Evolutionary conservation across 2,113 vertebrate species (phyloP), one percentile per base, ranked within the genome.

Genomic region (Carassius auratus): DNA sequence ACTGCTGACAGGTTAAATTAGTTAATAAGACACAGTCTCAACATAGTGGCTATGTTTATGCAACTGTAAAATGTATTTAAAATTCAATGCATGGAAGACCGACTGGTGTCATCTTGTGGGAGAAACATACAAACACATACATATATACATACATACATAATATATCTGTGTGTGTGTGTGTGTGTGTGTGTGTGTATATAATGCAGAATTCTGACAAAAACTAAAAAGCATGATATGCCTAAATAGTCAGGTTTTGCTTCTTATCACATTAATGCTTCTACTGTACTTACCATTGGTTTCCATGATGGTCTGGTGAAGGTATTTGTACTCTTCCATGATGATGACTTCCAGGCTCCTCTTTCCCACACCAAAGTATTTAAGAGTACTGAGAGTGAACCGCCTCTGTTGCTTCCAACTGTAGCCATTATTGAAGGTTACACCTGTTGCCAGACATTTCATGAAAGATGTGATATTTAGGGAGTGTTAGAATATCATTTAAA

Each of bases 281-380:
- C 30, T 79, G 38, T 33, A 76, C 15, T 78, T 78, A 85, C 75
- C 84, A 26, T 85, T 57, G 14, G 45, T 78, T 38, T 85, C 50
- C 19, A 57, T 78, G 61, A 78, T 69, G 0, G 0, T 88, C 0
- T 94, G 90, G 3, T 1, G n/a, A 0, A 96, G 92, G 66, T 1
- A 88, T 0, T 0, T 1, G 55, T 90, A 91, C 42, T 96, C 95
- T 19, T 94, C 92, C 85, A 92, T 91, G n/a, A 95, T 95, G 26
- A 90, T 87, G n/a, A 94, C 84, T 86, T 93, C 93, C 84, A 94
- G 50, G 76, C 88, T 57, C 8, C 64, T 92, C 86, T 92, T 94
- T 3, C 94, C 93, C 89, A 93, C 0, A 30, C 94, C 94, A 0
- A 96, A 94, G 86, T 94, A 95, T 26, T 87, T 93, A 2, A 95